phyloP scores from a whole-genome alignment of 2,888 invertebrate species.

The Thera britannica region DNA sequence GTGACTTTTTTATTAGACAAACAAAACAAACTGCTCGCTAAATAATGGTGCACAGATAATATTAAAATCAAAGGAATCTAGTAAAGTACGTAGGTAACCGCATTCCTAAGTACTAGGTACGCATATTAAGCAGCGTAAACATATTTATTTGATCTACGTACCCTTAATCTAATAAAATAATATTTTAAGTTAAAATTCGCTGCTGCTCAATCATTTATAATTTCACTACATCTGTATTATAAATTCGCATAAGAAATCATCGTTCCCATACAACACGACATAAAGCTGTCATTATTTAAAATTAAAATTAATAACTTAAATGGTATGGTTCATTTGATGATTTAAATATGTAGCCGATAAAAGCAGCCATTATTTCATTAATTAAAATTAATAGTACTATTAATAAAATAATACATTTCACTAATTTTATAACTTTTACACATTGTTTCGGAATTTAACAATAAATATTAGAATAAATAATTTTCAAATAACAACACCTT shows the following conservation, averaged over 20 bases:
- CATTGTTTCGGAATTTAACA: constrained; percentile 8
- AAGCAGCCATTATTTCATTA: constrained; percentile 10
- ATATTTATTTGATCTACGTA: constrained; percentile 78
- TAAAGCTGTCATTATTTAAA: constrained; percentile 16
- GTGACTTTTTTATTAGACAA: constrained; percentile 14
- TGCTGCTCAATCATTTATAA: constrained; percentile 17
- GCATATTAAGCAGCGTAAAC: constrained; percentile 55
- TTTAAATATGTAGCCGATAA: not conserved
- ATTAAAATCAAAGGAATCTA: constrained; percentile 17
- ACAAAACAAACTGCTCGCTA: constrained; percentile 12
- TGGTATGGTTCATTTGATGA: not conserved
- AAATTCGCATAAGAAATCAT: not conserved
- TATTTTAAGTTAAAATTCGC: constrained; percentile 33
- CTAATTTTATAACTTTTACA: not conserved
- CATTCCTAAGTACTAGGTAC: constrained; percentile 50
- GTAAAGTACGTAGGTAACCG: constrained; percentile 43
- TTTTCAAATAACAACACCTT: constrained; percentile 25
- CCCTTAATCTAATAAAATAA: constrained; percentile 44
- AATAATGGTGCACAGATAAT: constrained; percentile 15
- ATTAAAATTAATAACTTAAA: constrained; percentile 7
- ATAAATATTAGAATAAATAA: constrained; percentile 31
- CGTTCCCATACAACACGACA: constrained; percentile 3
- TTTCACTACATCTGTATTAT: not conserved
- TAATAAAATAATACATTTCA: not conserved
- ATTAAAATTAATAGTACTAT: not conserved